Evolutionary conservation across 2,113 vertebrate genomes (phyloP), one percentile per base, ranked within the genome.

Genomic region (Tringa solitaria): DNA sequence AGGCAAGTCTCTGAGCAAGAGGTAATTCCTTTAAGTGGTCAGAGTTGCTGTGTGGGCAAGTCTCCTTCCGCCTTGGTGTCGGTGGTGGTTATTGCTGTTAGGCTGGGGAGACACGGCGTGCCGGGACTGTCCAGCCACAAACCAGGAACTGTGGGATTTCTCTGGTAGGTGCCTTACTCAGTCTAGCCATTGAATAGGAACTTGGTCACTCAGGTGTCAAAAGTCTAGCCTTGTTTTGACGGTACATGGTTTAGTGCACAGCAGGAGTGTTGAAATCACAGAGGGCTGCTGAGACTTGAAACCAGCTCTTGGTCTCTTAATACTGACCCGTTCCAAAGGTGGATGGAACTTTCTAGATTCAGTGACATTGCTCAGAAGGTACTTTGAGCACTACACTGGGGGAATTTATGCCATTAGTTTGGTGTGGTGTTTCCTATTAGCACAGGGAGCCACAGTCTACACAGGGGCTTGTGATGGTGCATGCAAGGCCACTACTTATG

Each of bases 371-470:
- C 19, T 82, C 43, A 45, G 54, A 78, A 76, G 39, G 30, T 43
- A 12, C 33, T 68, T 74, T 6, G 37, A 54, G 28, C 35, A 12
- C 41, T 33, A 0, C 2, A 0, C 18, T 43, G 18, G 6, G 19
- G 28, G 24, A 80, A 50, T 53, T 53, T 28, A 37, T 16, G 50
- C 33, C 6, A 2, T 48, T 63, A 14, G 8, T 84, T 46, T 67
- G 74, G n/a, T 70, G 35, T 19, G 22, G 35, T 51, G 28, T 77
- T 56, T 74, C 21, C 69, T 45, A 0, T 67, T 16, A 61, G 24
- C 24, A 4, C 16, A 78, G 30, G 1, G 27, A 84, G 27, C 39
- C 33, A 14, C 28, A n/a, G 63, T 16, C 72, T 14, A 6, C 1
- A 1, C 5, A 21, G 50, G 50, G 8, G 6, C 50, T 87, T 86